phyloP scores from a whole-genome alignment of 2,888 invertebrate genomes.

The Tricholauxania praeusta region DNA sequence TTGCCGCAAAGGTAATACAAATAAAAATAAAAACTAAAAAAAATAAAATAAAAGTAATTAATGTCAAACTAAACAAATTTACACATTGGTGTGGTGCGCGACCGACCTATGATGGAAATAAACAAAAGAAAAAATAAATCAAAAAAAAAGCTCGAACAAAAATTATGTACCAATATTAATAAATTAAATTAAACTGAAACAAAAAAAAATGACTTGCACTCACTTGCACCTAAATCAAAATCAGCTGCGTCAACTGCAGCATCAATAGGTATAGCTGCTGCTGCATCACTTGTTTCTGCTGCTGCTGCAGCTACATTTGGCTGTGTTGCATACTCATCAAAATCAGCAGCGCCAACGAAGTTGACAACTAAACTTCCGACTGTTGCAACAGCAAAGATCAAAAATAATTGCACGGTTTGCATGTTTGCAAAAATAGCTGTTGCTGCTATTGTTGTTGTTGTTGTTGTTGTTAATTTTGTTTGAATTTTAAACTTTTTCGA shows the following conservation, averaged over 20 bases:
- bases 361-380: conserved; percentile 56
- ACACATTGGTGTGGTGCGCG: too few relatives aligned
- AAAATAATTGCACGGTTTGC: conserved; percentile 54
- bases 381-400: conserved; percentile 52
- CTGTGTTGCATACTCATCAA: conserved; percentile 43
- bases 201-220: conserved; percentile 27
- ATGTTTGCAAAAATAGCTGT: conserved; percentile 23
- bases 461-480: conserved; percentile 10
- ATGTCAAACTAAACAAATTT: too few relatives aligned
- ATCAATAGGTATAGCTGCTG: conserved; percentile 37
- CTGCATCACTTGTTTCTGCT: conserved; percentile 22
- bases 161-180: too few relatives aligned
- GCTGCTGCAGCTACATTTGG: conserved; percentile 46
- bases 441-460: neutral
- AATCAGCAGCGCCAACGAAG: conserved; percentile 40
- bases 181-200: neutral
- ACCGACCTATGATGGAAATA: too few relatives aligned
- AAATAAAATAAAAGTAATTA: too few relatives aligned
- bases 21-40: too few relatives aligned
- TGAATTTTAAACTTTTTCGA: neutral
- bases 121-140: too few relatives aligned
- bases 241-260: conserved; percentile 45
- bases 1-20: too few relatives aligned
- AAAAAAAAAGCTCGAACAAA: too few relatives aligned
- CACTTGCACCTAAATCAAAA: conserved; percentile 47